Conservation (phyloP, 2,888 invertebrate species). For the Cerastoderma edule region DNA sequence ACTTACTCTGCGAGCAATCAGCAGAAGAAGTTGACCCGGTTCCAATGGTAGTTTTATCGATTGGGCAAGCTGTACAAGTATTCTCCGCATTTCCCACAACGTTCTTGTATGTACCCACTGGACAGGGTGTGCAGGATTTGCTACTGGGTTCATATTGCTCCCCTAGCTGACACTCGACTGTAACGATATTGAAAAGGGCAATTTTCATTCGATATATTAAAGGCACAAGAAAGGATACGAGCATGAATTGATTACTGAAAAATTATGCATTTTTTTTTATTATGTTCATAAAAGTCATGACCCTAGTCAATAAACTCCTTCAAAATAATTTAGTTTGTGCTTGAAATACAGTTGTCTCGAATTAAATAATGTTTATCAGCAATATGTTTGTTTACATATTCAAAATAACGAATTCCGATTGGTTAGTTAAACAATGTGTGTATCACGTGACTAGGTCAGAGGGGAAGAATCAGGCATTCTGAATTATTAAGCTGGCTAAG, state of each 20-base stretch:
- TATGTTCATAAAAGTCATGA: background rate
- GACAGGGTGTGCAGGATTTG: constrained; percentile 50
- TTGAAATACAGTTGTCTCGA: too few species aligned
- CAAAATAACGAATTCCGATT: too few species aligned
- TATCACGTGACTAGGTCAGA: too few species aligned
- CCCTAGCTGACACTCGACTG: constrained; percentile 47
- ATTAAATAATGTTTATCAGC: too few species aligned
- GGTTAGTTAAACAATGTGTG: too few species aligned
- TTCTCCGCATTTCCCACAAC: constrained; percentile 32
- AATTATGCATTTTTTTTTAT: background rate
- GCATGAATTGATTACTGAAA: too few species aligned
- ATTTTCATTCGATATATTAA: background rate
- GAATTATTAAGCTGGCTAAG: too few species aligned
- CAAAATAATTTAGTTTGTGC: too few species aligned
- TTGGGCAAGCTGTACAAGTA: constrained; percentile 51
- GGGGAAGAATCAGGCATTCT: too few species aligned
- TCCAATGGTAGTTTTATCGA: constrained; percentile 42
- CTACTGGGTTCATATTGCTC: constrained; percentile 30
- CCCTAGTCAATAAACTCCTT: too few species aligned
- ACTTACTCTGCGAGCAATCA: constrained; percentile 38
- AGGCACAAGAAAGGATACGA: too few species aligned
- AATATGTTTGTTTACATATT: too few species aligned
- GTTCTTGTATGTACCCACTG: constrained; percentile 57
- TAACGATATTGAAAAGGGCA: background rate
- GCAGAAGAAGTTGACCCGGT: constrained; percentile 29